These are phyloP conservation scores for Phaethornis superciliosus DNA, from an alignment of 2,113 vertebrate species.

Conservation along the genomic window DNA sequence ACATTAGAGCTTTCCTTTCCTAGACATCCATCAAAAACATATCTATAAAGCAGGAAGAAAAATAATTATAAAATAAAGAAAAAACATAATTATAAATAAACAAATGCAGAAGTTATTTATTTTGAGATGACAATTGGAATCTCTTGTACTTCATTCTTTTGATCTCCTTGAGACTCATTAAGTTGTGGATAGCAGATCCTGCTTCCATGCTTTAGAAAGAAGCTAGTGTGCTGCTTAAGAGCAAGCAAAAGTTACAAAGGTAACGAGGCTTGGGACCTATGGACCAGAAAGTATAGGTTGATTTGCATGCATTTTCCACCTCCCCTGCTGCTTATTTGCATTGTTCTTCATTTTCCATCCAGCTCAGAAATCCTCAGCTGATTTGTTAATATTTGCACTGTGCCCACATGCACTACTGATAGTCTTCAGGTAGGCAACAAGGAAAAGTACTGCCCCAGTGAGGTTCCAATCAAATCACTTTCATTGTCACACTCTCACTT, in stretches of 20 bases:
- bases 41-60: background rate
- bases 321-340: slow-evolving; percentile 61
- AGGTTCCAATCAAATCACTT: background rate
- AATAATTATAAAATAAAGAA: background rate
- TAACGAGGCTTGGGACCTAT: slow-evolving; percentile 63
- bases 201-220: slow-evolving; percentile 1
- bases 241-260: slow-evolving; percentile 50
- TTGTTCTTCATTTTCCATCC: slow-evolving; percentile 42
- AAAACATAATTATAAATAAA: slow-evolving; percentile 11
- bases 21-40: background rate
- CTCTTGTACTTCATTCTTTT: slow-evolving; percentile 11
- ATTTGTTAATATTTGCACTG: slow-evolving; percentile 42
- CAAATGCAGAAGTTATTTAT: slow-evolving; percentile 22
- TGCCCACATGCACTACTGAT: background rate
- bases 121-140: slow-evolving; percentile 8
- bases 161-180: slow-evolving; percentile 49
- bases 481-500: background rate
- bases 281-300: slow-evolving; percentile 35
- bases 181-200: background rate
- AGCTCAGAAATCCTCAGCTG: slow-evolving; percentile 44
- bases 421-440: background rate
- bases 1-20: background rate
- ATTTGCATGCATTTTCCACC: slow-evolving; percentile 56
- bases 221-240: background rate
- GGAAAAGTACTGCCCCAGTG: background rate